Percentiles rank a stretch among this genome's conserved stretches.
phyloP scores from a whole-genome alignment of 2,888 invertebrate genomes.

The Caenorhabditis sp. region DNA sequence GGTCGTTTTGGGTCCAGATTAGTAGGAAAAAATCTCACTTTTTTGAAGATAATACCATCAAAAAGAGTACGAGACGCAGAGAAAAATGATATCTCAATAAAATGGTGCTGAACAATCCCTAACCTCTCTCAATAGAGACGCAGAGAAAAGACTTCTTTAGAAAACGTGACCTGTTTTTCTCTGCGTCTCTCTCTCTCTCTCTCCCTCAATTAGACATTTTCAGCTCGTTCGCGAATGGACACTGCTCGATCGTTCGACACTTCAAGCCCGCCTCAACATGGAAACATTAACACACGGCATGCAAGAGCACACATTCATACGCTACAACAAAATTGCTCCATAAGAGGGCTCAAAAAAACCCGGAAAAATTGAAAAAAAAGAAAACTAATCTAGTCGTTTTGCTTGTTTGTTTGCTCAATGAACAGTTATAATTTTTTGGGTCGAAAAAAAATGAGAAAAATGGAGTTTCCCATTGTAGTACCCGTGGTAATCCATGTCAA shows the following conservation, averaged over 20 bases:
- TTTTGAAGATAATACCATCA: no score
- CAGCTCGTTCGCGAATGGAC: slow-evolving; percentile 69
- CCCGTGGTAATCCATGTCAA: background rate
- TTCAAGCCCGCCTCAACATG: slow-evolving; percentile 69
- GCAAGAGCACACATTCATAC: slow-evolving; percentile 64
- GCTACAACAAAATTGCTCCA: slow-evolving; percentile 54
- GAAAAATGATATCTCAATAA: no score
- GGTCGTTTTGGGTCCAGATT: no score
- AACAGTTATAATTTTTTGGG: background rate
- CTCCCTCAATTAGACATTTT: slow-evolving; percentile 15
- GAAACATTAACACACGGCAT: slow-evolving; percentile 70
- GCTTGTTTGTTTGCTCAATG: background rate
- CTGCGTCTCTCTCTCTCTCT: no score
- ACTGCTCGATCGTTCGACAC: slow-evolving; percentile 60
- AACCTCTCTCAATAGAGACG: no score
- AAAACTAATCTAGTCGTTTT: slow-evolving; percentile 26
- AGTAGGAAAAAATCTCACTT: no score
- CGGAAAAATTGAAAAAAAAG: background rate
- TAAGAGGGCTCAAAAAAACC: slow-evolving; percentile 10
- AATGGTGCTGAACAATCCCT: no score
- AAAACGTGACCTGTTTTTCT: background rate
- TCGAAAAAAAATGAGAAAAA: background rate
- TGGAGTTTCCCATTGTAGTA: background rate
- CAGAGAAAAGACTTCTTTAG: no score
- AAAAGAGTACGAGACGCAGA: no score